Evolutionary conservation across 2,113 vertebrate species (phyloP).

Genomic region (Syngnathus floridae): DNA sequence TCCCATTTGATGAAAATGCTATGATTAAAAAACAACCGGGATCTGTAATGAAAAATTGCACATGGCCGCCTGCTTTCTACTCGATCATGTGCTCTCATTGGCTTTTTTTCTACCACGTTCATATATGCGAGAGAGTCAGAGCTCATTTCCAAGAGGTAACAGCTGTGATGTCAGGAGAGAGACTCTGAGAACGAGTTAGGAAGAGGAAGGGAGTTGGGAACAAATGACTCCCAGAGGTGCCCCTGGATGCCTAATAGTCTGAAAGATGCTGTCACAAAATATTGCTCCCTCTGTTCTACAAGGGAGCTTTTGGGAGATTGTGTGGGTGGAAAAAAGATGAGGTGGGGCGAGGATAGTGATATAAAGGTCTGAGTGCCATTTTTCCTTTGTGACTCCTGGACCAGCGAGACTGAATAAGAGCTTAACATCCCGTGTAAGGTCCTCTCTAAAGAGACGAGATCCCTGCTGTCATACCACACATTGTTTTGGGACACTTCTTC

Average conservation of each 20-base stretch:
- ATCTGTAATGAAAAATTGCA: background rate
- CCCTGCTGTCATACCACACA: constrained; percentile 19
- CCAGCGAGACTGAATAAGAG: constrained; percentile 20
- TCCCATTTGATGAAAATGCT: background rate
- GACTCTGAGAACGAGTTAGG: constrained; percentile 10
- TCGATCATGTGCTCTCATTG: background rate
- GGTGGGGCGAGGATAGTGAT: constrained; percentile 12
- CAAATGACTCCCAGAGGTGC: constrained; percentile 39
- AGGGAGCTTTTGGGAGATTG: constrained; percentile 51
- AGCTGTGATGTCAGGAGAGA: constrained; percentile 27
- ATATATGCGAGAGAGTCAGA: constrained; percentile 3
- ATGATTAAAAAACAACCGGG: background rate
- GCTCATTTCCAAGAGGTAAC: constrained; percentile 24
- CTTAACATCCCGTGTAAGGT: constrained; percentile 23
- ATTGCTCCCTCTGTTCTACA: constrained; percentile 46
- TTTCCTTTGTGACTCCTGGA: constrained; percentile 25
- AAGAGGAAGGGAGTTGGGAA: constrained; percentile 12
- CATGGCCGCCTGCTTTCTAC: background rate
- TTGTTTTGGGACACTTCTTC: constrained; percentile 4
- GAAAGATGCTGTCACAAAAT: constrained; percentile 61
- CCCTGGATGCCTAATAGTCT: constrained; percentile 61
- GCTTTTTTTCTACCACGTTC: background rate
- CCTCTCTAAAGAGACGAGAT: constrained; percentile 20
- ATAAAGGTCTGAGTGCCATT: constrained; percentile 22
- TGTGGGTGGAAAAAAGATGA: constrained; percentile 30